phyloP scores from a whole-genome alignment of 2,113 vertebrate species.

The Dromiciops gliroides region DNA sequence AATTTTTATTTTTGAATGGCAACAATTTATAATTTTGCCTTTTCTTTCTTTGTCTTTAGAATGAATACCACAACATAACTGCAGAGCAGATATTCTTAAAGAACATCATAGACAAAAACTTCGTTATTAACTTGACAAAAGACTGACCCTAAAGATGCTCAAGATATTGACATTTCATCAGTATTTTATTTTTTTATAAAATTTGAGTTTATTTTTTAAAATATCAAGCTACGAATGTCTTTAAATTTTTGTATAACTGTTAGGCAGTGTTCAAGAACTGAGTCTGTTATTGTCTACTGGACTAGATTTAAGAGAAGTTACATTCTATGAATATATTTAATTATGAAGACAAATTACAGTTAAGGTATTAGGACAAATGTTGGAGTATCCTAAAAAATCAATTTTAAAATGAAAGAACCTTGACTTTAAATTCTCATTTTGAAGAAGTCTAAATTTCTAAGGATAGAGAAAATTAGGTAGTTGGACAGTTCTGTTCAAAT shows the following conservation, averaged over 20 bases:
- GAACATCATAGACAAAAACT: constrained; percentile 85
- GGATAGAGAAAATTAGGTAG: not conserved
- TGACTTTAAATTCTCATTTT: not conserved
- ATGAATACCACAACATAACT: constrained; percentile 86
- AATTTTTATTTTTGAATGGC: not conserved
- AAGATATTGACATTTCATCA: constrained; percentile 75
- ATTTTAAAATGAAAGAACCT: constrained; percentile 64
- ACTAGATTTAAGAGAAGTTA: constrained; percentile 68
- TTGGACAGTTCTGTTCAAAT: not conserved
- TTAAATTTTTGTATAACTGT: constrained; percentile 61
- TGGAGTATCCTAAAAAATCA: constrained; percentile 64
- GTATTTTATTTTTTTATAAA: constrained; percentile 82
- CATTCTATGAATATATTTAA: constrained; percentile 82
- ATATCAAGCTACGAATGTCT: constrained; percentile 58
- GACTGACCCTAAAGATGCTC: constrained; percentile 59
- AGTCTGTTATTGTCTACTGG: constrained; percentile 65
- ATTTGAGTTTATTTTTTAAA: constrained; percentile 82
- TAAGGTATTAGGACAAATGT: constrained; percentile 71
- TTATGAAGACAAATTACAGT: constrained; percentile 75
- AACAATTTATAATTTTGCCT: constrained; percentile 28
- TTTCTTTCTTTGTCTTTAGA: constrained; percentile 78
- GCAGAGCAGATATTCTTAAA: constrained; percentile 87
- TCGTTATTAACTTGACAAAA: constrained; percentile 86
- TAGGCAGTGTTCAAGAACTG: constrained; percentile 57
- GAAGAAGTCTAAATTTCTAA: not conserved